Percentiles rank a stretch among this genome's conserved stretches.
Conservation (phyloP, 2,797 vertebrate genomes). For the Darevskia nairensis region DNA sequence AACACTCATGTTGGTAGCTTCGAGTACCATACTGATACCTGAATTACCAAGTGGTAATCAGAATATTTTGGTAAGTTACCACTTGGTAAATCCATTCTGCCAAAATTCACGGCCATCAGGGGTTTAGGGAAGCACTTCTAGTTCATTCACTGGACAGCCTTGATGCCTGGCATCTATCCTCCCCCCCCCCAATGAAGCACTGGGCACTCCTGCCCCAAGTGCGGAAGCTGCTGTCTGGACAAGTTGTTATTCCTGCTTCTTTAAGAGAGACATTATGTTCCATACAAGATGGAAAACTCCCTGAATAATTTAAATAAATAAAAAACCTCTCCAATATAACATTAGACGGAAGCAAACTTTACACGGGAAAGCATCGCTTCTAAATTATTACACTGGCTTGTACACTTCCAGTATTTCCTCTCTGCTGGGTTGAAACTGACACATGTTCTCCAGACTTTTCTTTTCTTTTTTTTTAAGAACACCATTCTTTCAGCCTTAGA, state of each 20-base stretch:
- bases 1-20: too few relatives aligned
- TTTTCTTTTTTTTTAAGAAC: constrained; percentile 25
- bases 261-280: constrained; percentile 49
- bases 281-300: constrained; percentile 16
- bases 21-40: not conserved
- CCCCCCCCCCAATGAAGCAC: not conserved
- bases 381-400: constrained; percentile 44
- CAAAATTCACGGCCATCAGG: not conserved
- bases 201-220: not conserved
- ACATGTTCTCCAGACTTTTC: constrained; percentile 51
- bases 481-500: constrained; percentile 48
- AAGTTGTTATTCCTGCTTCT: constrained; percentile 38
- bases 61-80: not conserved
- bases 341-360: constrained; percentile 55
- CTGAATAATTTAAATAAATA: constrained; percentile 12
- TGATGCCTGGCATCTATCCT: not conserved
- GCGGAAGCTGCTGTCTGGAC: constrained; percentile 26
- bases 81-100: not conserved
- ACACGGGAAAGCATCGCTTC: rapidly evolving
- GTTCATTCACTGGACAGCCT: not conserved
- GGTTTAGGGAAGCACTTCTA: not conserved
- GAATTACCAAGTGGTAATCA: not conserved
- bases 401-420: constrained; percentile 37
- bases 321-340: constrained; percentile 37
- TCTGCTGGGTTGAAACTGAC: constrained; percentile 51